A percentile compares a stretch with the other conserved stretches of the same genome.
These are phyloP conservation scores for Rotaria socialis DNA, from an alignment of 2,888 invertebrate species.

Conservation along the genomic window DNA sequence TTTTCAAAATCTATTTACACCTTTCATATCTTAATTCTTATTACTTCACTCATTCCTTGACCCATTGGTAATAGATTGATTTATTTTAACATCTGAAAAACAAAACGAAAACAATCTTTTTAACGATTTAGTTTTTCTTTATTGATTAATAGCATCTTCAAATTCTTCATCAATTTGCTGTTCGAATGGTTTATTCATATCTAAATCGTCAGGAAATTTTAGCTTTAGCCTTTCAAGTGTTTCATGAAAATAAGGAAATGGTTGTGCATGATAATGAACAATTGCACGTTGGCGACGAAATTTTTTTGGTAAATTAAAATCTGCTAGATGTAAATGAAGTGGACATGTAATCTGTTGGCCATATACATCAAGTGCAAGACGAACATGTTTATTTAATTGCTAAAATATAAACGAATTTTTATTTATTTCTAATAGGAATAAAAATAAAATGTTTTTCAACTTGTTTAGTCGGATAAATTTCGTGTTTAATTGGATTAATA, in stretches of 20 bases:
- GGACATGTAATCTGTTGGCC: background rate
- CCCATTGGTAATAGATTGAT: background rate
- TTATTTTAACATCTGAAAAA: background rate
- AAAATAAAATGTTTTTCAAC: background rate
- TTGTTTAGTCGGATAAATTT: slow-evolving; percentile 7
- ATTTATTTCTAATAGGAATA: background rate
- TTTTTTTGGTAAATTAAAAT: slow-evolving; percentile 27
- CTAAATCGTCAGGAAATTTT: background rate
- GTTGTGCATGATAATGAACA: slow-evolving; percentile 9
- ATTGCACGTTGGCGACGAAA: background rate
- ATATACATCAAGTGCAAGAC: background rate
- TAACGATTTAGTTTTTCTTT: background rate
- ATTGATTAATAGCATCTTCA: background rate
- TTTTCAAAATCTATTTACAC: background rate
- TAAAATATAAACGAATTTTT: background rate
- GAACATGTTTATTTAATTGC: slow-evolving; percentile 30
- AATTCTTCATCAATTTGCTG: background rate
- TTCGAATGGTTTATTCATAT: slow-evolving; percentile 15
- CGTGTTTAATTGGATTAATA: background rate
- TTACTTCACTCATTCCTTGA: slow-evolving; percentile 19
- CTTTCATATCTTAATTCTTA: background rate
- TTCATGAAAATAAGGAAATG: slow-evolving; percentile 33
- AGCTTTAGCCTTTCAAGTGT: background rate
- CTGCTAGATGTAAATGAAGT: slow-evolving; percentile 16
- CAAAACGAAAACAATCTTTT: background rate